These are phyloP conservation scores for Collichthys lucidus DNA, from an alignment of 2,113 vertebrate genomes.

Conservation along the genomic window DNA sequence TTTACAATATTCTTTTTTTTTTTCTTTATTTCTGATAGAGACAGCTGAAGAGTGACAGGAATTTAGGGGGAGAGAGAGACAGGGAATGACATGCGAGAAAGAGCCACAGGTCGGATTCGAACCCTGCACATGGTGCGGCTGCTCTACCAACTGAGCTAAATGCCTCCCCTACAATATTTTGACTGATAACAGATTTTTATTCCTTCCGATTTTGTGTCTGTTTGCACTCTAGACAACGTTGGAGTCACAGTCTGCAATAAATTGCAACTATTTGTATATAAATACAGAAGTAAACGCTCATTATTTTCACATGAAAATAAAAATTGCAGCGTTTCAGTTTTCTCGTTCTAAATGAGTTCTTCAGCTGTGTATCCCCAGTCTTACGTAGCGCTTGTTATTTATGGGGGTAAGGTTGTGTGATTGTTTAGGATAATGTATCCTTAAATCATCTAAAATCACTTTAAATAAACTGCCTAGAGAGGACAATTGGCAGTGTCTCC, in stretches of 20 bases:
- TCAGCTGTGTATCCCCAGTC: slow-evolving; percentile 1
- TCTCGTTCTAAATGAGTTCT: background rate
- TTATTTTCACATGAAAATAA: background rate
- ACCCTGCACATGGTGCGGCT: no score
- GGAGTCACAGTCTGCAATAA: background rate
- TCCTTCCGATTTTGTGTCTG: background rate
- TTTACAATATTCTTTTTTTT: background rate
- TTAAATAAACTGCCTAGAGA: slow-evolving; percentile 40
- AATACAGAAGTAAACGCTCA: background rate
- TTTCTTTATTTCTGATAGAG: no score
- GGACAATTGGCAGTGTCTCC: slow-evolving; percentile 14
- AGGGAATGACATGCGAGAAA: no score
- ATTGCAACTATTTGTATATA: background rate
- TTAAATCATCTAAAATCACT: slow-evolving; percentile 48
- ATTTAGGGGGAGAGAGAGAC: no score
- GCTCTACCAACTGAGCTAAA: no score
- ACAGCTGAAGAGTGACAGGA: no score
- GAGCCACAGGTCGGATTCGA: no score
- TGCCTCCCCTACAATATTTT: background rate
- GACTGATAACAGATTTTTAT: background rate
- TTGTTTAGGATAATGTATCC: slow-evolving; percentile 61
- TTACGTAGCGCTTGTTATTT: slow-evolving; percentile 10
- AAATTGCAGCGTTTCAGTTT: background rate
- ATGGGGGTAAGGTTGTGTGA: slow-evolving; percentile 6
- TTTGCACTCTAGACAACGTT: background rate